A percentile compares a stretch with the other conserved stretches of the same genome.
These are phyloP conservation scores for Dendrophyllia cribrosa DNA, from an alignment of 64 coral and sea anemone species.

Conservation along the genomic window DNA sequence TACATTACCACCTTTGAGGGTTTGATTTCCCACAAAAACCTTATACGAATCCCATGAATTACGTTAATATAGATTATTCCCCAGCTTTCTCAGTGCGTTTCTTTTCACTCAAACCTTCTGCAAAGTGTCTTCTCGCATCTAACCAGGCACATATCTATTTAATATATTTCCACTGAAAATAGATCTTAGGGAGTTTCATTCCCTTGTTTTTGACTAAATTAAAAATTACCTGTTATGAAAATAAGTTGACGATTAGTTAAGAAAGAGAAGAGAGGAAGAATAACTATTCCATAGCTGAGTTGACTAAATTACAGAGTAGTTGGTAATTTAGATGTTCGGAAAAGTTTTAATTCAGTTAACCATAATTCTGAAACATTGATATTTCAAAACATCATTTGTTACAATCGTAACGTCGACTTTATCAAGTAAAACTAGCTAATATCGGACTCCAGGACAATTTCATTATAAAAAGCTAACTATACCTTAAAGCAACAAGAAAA, in stretches of 20 bases:
- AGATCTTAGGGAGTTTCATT: neutral
- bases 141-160: neutral
- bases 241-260: neutral
- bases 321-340: too few relatives aligned
- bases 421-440: neutral
- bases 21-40: neutral
- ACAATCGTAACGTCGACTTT: neutral
- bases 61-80: constrained; percentile 17
- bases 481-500: neutral
- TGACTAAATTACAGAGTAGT: too few relatives aligned
- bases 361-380: too few relatives aligned
- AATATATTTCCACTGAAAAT: constrained; percentile 22
- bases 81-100: neutral
- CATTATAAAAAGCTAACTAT: neutral
- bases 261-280: neutral
- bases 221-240: neutral
- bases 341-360: too few relatives aligned
- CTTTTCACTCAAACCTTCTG: neutral
- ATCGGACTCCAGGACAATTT: neutral
- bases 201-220: neutral
- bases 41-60: neutral
- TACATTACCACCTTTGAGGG: constrained; percentile 5
- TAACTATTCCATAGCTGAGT: too few relatives aligned
- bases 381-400: neutral
- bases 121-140: neutral